These are phyloP conservation scores for Heliconius erato DNA, from an alignment of 2,888 invertebrate genomes.

Conservation along the genomic window DNA sequence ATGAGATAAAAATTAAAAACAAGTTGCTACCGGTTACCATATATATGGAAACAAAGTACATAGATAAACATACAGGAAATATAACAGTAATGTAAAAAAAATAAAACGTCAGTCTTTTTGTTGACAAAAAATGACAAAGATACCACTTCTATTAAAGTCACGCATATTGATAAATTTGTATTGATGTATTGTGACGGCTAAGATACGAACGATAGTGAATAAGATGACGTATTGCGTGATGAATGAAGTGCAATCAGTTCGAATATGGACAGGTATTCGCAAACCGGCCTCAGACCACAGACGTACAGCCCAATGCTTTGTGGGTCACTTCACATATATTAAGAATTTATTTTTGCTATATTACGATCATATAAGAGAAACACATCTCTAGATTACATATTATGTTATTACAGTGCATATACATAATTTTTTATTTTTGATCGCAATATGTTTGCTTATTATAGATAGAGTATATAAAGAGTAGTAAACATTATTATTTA, in stretches of 20 bases:
- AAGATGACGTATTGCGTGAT: slow-evolving; percentile 45
- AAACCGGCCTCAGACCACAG: slow-evolving; percentile 29
- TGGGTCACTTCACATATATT: slow-evolving; percentile 14
- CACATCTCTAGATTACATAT: not conserved
- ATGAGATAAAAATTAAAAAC: not conserved
- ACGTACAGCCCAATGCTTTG: slow-evolving; percentile 25
- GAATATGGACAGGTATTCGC: slow-evolving; percentile 25
- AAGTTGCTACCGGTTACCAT: not conserved
- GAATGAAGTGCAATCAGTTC: slow-evolving; percentile 41
- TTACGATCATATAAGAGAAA: not conserved
- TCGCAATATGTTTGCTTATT: not conserved
- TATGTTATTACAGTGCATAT: not conserved
- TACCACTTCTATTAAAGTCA: slow-evolving; percentile 18
- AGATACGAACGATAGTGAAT: slow-evolving; percentile 44
- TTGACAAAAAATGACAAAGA: not conserved
- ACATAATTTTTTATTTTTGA: not conserved
- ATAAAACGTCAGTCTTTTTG: not conserved
- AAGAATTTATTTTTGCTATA: not conserved
- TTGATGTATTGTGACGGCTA: slow-evolving; percentile 53
- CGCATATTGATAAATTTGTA: slow-evolving; percentile 40
- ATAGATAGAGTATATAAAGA: too few relatives aligned
- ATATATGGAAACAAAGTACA: not conserved
- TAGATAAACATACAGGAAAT: too few relatives aligned
- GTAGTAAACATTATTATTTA: too few relatives aligned
- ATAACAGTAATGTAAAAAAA: too few relatives aligned